A percentile compares a stretch with the other conserved stretches of the same genome.
These are phyloP conservation scores for Oophaga sylvatica DNA, from an alignment of 2,797 vertebrate genomes.

Conservation along the genomic window DNA sequence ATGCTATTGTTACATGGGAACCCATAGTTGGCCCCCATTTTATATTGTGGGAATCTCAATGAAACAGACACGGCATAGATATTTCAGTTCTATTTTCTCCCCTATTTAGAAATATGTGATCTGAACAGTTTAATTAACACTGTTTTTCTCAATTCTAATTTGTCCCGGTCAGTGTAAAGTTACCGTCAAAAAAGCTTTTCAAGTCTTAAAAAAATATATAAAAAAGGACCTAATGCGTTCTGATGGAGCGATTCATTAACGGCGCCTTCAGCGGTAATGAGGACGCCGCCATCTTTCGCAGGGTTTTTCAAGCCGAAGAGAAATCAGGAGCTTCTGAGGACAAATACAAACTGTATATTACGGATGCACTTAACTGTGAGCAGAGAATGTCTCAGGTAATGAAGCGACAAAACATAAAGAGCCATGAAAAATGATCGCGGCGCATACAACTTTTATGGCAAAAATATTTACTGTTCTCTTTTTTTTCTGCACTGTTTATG, in stretches of 20 bases:
- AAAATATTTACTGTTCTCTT: constrained; percentile 50
- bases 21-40: too few relatives aligned
- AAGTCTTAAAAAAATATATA: neutral
- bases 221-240: constrained; percentile 12
- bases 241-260: constrained; percentile 37
- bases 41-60: neutral
- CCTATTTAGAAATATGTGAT: constrained; percentile 11
- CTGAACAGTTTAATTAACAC: constrained; percentile 24
- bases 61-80: neutral
- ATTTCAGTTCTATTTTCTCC: neutral
- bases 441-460: constrained; percentile 65
- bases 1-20: neutral
- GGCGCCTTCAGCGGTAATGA: constrained; percentile 35
- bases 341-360: constrained; percentile 59
- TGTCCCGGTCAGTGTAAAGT: constrained; percentile 26
- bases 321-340: constrained; percentile 62
- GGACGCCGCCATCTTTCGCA: constrained; percentile 14
- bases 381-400: constrained; percentile 66
- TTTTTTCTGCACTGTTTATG: constrained; percentile 60
- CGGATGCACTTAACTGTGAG: constrained; percentile 62
- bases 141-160: constrained; percentile 12
- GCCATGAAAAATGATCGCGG: constrained; percentile 65
- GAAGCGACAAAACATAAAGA: constrained; percentile 67
- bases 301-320: neutral
- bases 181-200: constrained; percentile 30